Evolutionary conservation across 2,888 invertebrate genomes (phyloP).

Genomic region (Zaprionus bogoriensis): DNA sequence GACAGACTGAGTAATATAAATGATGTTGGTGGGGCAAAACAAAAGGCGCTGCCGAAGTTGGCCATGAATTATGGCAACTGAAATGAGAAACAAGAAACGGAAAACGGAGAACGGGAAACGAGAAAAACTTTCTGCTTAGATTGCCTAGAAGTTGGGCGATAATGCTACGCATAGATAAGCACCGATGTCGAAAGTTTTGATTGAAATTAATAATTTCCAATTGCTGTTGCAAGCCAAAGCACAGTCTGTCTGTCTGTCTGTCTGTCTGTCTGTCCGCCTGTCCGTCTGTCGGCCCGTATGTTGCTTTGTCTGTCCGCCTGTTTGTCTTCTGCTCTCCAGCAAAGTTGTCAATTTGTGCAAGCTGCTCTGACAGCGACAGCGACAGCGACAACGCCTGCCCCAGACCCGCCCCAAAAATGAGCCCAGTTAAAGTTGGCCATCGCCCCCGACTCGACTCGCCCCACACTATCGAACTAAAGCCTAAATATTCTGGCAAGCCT

Average conservation of each 20-base stretch:
- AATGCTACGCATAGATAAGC: slow-evolving; percentile 66
- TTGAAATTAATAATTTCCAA: slow-evolving; percentile 76
- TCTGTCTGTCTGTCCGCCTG: background rate
- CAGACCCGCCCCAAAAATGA: background rate
- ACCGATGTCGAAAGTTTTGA: slow-evolving; percentile 67
- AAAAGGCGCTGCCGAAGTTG: slow-evolving; percentile 13
- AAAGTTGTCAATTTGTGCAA: slow-evolving; percentile 55
- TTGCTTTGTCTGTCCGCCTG: background rate
- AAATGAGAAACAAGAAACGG: slow-evolving; percentile 34
- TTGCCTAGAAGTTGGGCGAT: slow-evolving; percentile 48
- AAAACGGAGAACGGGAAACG: slow-evolving; percentile 21
- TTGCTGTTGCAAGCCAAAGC: slow-evolving; percentile 49
- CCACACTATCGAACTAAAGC: slow-evolving; percentile 41
- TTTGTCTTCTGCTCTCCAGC: background rate
- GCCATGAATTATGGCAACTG: slow-evolving; percentile 38
- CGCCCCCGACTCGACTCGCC: background rate
- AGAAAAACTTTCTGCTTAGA: slow-evolving; percentile 52
- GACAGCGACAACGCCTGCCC: slow-evolving; percentile 3
- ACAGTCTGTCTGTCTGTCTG: slow-evolving; percentile 4
- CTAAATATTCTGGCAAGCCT: slow-evolving; percentile 52
- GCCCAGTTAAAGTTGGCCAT: slow-evolving; percentile 7
- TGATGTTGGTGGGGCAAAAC: slow-evolving; percentile 45
- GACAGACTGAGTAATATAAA: slow-evolving; percentile 43
- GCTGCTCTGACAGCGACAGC: slow-evolving; percentile 33
- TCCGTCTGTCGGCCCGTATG: background rate